Base-by-base conservation (phyloP, 2,113 vertebrate genomes). In the Catharus bicknelli region DNA sequence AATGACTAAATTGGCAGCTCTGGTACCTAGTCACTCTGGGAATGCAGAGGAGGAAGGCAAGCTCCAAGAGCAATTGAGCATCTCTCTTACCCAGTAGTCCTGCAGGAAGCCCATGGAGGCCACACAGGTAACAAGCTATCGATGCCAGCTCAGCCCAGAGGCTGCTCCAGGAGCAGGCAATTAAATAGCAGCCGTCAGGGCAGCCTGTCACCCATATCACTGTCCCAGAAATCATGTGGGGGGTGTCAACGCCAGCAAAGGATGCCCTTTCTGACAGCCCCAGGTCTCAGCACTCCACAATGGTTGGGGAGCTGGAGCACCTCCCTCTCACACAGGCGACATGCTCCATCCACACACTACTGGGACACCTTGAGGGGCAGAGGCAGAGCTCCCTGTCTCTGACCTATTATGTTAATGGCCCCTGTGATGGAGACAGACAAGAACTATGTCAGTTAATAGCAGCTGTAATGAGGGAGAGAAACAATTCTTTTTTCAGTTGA, bases 401-500 rank as follows among this genome's bases (percentile, higher is more conserved):
- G 69, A 62, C 63, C 58, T 40, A 2, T 88, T 91, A 88, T 19
- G 2, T 64, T 90, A 94, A 86, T 64, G 53, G 63, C 51, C 51
- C 40, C 55, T 40, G 36, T 27, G 51, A 87, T 72, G 76, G 79
- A 90, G 93, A 26, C 48, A 81, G 82, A 40, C 63, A 91, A 90
- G 82, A 83, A 10, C 53, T 51, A 45, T 36, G 57, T 40, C 86
- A 77, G 87, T 80, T 95, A 93, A 96, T 80, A 91, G 74, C 75
- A 77, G 6, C 26, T 83, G 75, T 90, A 93, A 93, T 53, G 78
- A 93, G 79, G 51, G 61, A 93, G 45, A 83, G 79, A 86, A 86
- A 76, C 30, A 94, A 88, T 85, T 53, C 63, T 88, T 88, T 85
- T 94, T 95, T 82, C 90, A 90, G 87, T 90, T 78, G 93, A 94